Percentiles rank a stretch among this genome's conserved stretches.
phyloP scores from a whole-genome alignment of 1,140 invertebrate genomes.

The Triops cancriformis region DNA sequence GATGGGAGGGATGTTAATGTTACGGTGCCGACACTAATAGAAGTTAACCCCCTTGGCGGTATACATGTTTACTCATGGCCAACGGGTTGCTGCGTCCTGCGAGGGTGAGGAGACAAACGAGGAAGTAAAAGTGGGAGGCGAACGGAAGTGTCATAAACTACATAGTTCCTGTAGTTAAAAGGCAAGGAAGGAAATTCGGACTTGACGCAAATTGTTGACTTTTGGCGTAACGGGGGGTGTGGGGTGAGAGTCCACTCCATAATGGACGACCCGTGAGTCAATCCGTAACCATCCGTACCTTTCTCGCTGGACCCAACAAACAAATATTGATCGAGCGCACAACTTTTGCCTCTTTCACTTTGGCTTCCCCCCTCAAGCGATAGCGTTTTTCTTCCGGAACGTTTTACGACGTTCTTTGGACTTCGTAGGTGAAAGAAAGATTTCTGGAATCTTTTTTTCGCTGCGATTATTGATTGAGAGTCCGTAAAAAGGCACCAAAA shows the following conservation, averaged over 20 bases:
- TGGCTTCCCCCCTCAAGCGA: too few species aligned
- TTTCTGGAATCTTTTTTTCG: background rate
- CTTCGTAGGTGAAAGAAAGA: background rate
- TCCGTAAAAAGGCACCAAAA: background rate
- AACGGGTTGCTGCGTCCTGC: too few species aligned
- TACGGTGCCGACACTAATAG: too few species aligned
- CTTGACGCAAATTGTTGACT: background rate
- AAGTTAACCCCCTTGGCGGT: too few species aligned
- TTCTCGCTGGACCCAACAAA: background rate
- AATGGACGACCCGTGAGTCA: conserved; percentile 6
- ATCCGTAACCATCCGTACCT: background rate
- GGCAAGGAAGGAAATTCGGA: background rate
- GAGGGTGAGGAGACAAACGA: background rate
- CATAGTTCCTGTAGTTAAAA: background rate
- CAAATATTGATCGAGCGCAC: background rate
- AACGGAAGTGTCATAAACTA: background rate
- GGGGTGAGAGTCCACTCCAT: background rate
- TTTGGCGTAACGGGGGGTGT: background rate
- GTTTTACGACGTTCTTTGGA: background rate
- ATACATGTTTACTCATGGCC: too few species aligned
- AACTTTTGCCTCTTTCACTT: too few species aligned
- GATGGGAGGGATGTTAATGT: too few species aligned
- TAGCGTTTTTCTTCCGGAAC: background rate
- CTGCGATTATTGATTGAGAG: background rate
- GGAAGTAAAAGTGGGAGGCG: background rate